Evolutionary conservation across 2,113 vertebrate genomes (phyloP).

Genomic region (Coptodon bakossiorum): DNA sequence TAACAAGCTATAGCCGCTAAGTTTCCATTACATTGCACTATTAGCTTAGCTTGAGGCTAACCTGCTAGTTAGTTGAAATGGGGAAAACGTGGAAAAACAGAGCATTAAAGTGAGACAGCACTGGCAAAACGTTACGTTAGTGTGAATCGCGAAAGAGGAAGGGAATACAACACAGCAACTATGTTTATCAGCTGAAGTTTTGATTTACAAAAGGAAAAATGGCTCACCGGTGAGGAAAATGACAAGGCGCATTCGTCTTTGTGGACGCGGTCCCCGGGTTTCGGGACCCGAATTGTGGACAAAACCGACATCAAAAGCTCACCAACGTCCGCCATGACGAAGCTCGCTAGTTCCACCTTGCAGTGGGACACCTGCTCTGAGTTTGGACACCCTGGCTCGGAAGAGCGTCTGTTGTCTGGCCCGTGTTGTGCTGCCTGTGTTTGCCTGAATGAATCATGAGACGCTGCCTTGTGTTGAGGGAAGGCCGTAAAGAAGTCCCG

Average conservation of each 20-base stretch:
- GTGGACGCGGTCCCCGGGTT: slow-evolving; percentile 94
- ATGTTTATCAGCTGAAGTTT: not conserved
- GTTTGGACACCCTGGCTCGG: slow-evolving; percentile 39
- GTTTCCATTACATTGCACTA: slow-evolving; percentile 21
- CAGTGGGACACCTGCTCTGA: slow-evolving; percentile 31
- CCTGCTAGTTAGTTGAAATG: slow-evolving; percentile 18
- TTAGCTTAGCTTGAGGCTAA: slow-evolving; percentile 60
- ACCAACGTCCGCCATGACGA: slow-evolving; percentile 86
- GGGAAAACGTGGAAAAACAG: not conserved
- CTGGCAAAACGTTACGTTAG: not conserved
- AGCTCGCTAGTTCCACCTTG: slow-evolving; percentile 16
- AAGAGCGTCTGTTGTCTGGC: slow-evolving; percentile 25
- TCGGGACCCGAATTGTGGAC: slow-evolving; percentile 90
- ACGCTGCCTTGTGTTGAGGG: slow-evolving; percentile 13
- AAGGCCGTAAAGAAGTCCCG: slow-evolving; percentile 34
- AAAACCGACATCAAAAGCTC: slow-evolving; percentile 92
- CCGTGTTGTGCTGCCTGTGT: slow-evolving; percentile 7
- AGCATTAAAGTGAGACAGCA: not conserved
- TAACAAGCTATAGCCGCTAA: slow-evolving; percentile 19
- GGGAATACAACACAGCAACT: not conserved
- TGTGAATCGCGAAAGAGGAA: not conserved
- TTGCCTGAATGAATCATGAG: slow-evolving; percentile 61
- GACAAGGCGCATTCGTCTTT: slow-evolving; percentile 99
- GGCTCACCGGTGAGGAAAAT: slow-evolving; percentile 90
- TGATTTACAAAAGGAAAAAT: not conserved